phyloP scores from a whole-genome alignment of 2,113 vertebrate genomes.

The Dasyurus viverrinus region DNA sequence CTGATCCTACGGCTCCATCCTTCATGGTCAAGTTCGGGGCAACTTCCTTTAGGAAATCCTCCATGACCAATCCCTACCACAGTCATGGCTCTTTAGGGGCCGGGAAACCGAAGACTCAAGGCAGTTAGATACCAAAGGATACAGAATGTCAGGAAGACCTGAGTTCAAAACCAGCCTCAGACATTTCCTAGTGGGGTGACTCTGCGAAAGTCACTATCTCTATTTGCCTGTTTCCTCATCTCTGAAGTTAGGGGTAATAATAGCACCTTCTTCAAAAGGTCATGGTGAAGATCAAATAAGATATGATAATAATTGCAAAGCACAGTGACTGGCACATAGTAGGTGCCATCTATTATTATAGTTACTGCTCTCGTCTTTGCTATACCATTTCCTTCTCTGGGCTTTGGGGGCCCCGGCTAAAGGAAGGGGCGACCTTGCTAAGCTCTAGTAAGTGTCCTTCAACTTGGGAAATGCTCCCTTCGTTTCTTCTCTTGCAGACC shows the following conservation, averaged over 20 bases:
- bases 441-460: neutral
- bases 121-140: neutral
- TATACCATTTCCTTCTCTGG: neutral
- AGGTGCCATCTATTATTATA: neutral
- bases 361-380: neutral
- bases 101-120: neutral
- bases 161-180: neutral
- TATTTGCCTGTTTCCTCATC: neutral
- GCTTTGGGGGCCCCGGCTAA: neutral
- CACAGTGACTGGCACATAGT: neutral
- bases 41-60: neutral
- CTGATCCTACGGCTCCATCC: neutral
- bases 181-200: neutral
- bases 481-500: conserved; percentile 33
- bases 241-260: neutral
- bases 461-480: neutral
- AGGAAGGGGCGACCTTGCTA: neutral
- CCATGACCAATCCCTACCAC: neutral
- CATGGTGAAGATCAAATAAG: neutral
- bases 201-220: neutral
- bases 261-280: neutral
- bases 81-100: neutral
- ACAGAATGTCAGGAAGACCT: neutral
- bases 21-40: neutral
- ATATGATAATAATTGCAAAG: neutral